Evolutionary conservation across 1,140 invertebrate genomes (phyloP).

Genomic region (Chironomus tepperi): DNA sequence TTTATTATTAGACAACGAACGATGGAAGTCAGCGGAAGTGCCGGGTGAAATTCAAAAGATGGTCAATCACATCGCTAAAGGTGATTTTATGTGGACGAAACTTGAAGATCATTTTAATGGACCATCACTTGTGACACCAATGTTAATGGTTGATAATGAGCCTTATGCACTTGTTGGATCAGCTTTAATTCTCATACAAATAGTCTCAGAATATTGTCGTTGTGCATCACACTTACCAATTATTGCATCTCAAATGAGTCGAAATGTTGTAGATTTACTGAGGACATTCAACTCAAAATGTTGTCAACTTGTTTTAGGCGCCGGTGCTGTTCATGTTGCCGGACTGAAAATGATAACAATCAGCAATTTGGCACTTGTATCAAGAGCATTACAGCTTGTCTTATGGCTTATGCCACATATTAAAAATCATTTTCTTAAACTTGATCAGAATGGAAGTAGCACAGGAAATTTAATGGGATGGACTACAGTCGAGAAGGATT

Average conservation of each 20-base stretch:
- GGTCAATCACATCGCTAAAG: slow-evolving; percentile 60
- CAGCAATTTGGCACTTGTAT: slow-evolving; percentile 85
- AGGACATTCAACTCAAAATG: slow-evolving; percentile 86
- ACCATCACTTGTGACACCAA: slow-evolving; percentile 40
- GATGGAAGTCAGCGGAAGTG: slow-evolving; percentile 91
- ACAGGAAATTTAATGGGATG: slow-evolving; percentile 42
- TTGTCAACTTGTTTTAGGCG: slow-evolving; percentile 90
- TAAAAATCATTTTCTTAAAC: slow-evolving; percentile 52
- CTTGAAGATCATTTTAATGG: slow-evolving; percentile 37
- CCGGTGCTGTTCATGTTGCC: slow-evolving; percentile 86
- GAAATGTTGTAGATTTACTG: slow-evolving; percentile 78
- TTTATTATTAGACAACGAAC: slow-evolving; percentile 77
- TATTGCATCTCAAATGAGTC: slow-evolving; percentile 57
- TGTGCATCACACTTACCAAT: slow-evolving; percentile 59
- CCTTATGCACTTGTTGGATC: slow-evolving; percentile 78
- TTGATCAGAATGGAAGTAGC: slow-evolving; percentile 37
- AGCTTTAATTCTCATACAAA: slow-evolving; percentile 75
- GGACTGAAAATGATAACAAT: slow-evolving; percentile 95
- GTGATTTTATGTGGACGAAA: slow-evolving; percentile 39
- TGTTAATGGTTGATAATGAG: slow-evolving; percentile 66
- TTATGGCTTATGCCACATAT: slow-evolving; percentile 66
- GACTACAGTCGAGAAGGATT: slow-evolving; percentile 65
- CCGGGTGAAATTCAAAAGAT: slow-evolving; percentile 76
- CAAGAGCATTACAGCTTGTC: slow-evolving; percentile 74
- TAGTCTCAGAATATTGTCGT: slow-evolving; percentile 84